These are phyloP conservation scores for Upupa epops DNA, from an alignment of 2,113 vertebrate species.

Conservation along the genomic window DNA sequence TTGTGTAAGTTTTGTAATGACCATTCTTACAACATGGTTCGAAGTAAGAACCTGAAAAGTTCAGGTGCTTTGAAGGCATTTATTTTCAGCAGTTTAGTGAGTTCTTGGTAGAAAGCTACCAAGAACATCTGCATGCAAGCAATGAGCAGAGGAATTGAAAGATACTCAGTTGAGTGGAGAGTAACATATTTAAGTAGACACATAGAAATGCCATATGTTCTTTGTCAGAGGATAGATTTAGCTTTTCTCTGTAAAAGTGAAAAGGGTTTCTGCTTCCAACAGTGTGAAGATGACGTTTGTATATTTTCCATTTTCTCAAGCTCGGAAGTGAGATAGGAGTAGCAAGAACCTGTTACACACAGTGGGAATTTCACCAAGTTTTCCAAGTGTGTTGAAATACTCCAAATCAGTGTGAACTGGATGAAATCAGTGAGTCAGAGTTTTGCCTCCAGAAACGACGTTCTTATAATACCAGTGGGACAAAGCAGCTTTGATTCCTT, in stretches of 20 bases:
- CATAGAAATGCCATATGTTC: not conserved
- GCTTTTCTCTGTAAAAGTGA: not conserved
- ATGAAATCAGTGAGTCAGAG: not conserved
- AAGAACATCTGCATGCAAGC: not conserved
- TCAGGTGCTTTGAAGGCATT: not conserved
- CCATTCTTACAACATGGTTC: not conserved
- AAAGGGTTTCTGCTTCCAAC: not conserved
- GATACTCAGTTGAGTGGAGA: accelerated
- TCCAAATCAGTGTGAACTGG: not conserved
- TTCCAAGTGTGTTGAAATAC: too few species aligned
- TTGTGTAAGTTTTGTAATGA: not conserved
- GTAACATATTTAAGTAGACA: not conserved
- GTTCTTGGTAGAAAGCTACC: not conserved
- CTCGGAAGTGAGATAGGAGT: not conserved
- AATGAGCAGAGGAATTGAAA: not conserved
- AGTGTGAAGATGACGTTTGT: not conserved
- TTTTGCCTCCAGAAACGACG: not conserved
- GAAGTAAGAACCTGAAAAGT: not conserved
- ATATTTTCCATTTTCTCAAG: not conserved
- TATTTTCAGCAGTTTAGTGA: not conserved
- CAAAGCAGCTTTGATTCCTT: not conserved
- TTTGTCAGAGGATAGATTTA: not conserved
- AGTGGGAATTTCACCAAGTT: not conserved
- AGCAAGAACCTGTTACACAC: not conserved
- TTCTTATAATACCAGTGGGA: not conserved